Base-by-base conservation (phyloP, 2,888 invertebrate genomes). In the Polydrusus tereticollis region DNA sequence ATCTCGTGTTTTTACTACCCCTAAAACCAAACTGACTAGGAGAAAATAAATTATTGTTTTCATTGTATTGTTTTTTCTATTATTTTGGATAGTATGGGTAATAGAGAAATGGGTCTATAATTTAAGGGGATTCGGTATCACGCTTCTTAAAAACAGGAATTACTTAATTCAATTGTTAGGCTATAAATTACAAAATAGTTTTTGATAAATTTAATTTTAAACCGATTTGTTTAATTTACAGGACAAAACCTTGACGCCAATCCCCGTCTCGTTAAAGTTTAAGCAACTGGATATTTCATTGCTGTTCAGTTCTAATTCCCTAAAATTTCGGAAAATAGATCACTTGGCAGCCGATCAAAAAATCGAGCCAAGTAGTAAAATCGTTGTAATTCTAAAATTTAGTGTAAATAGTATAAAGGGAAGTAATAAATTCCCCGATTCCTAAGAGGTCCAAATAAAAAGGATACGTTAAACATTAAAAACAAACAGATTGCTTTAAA, bases 371-470 rank as follows among this genome's bases (percentile, higher is more conserved):
- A 67, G 67, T 38, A 67, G 59, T 67, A 67, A 67, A 67, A 50
- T 57, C 20, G 38, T 65, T 43, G 50, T 64, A 38, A 52, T 29
- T 43, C 41, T 57, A 29, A 55, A 55, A 14, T 58, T 20, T 47
- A 66, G 43, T 57, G 33, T 66, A 57, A 66, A 57, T 43, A 66
- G 57, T 62, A 47, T 62, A 43, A 45, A 38, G 43, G 57, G 57
- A 66, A 66, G 66, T 66, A 57, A 57, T 66, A 45, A 57, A 66
- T 66, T n/a, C n/a, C n/a, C n/a, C n/a, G n/a, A n/a, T n/a, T n/a
- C n/a, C n/a, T n/a, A n/a, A n/a, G n/a, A n/a, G n/a, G n/a, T n/a
- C n/a, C n/a, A n/a, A n/a, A n/a, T n/a, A n/a, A n/a, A n/a, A n/a
- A n/a, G n/a, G n/a, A n/a, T n/a, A n/a, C n/a, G n/a, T n/a, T n/a